Conservation (phyloP, 2,797 vertebrate species). For the Liasis olivaceus region DNA sequence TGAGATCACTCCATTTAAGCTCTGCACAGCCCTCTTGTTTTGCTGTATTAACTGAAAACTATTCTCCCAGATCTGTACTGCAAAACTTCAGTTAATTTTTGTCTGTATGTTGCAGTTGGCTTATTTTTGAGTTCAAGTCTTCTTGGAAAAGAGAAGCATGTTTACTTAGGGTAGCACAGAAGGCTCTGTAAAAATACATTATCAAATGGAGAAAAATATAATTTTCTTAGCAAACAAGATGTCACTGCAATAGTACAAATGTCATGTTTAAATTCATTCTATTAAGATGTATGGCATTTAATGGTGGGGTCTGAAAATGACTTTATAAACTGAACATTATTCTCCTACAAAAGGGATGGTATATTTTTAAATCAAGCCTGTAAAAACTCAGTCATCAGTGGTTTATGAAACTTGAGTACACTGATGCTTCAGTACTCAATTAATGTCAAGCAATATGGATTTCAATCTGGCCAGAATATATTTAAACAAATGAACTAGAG, state of each 20-base stretch:
- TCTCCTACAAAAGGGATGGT: constrained; percentile 64
- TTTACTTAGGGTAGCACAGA: constrained; percentile 54
- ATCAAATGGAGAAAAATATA: constrained; percentile 48
- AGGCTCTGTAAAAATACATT: constrained; percentile 60
- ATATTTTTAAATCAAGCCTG: constrained; percentile 72
- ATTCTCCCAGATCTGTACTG: constrained; percentile 16
- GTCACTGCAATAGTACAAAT: constrained; percentile 62
- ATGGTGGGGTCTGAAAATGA: constrained; percentile 65
- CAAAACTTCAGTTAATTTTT: constrained; percentile 44
- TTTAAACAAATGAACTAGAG: constrained; percentile 82
- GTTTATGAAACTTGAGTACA: constrained; percentile 70
- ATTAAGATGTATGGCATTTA: constrained; percentile 73
- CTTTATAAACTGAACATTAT: constrained; percentile 70
- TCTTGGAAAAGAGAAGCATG: constrained; percentile 22
- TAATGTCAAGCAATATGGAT: constrained; percentile 82
- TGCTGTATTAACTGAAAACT: background rate
- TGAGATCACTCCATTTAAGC: too few relatives aligned
- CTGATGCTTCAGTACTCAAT: constrained; percentile 74
- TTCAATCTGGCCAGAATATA: constrained; percentile 82
- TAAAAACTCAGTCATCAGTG: constrained; percentile 69
- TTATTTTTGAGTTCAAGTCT: constrained; percentile 23
- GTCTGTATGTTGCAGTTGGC: background rate
- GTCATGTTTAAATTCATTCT: constrained; percentile 70
- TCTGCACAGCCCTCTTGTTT: background rate
- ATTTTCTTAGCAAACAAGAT: constrained; percentile 71